These are phyloP conservation scores for Drosophila mettleri DNA, from an alignment of 2,888 invertebrate genomes.

Conservation along the genomic window DNA sequence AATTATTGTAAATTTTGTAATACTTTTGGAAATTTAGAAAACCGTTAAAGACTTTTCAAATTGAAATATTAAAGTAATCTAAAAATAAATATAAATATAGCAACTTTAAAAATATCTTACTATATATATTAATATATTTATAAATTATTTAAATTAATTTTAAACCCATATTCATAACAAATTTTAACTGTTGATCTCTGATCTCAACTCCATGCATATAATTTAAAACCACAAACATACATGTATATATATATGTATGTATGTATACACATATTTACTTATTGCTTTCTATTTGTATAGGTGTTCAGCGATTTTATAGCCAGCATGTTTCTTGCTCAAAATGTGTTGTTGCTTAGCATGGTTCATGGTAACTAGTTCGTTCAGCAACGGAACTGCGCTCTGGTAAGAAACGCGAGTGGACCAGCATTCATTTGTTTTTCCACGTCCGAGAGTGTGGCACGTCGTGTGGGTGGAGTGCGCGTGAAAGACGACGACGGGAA, in stretches of 20 bases:
- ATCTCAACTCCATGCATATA: not conserved
- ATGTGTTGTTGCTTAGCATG: conserved; percentile 11
- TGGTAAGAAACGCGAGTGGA: conserved; percentile 30
- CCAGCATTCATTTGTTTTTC: conserved; percentile 58
- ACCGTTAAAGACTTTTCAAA: not conserved
- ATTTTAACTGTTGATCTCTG: not conserved
- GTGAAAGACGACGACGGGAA: conserved; percentile 66
- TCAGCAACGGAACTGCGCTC: conserved; percentile 40
- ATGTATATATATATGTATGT: not conserved
- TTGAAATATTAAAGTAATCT: not conserved
- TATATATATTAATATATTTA: too few relatives aligned
- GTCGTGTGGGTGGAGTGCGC: conserved; percentile 65
- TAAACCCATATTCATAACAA: not conserved
- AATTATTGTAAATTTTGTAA: not conserved
- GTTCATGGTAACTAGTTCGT: conserved; percentile 40
- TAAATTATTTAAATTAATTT: not conserved
- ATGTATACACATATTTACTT: not conserved
- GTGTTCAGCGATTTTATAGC: not conserved
- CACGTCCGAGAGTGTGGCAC: conserved; percentile 63
- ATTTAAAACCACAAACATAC: not conserved
- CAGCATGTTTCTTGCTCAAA: conserved; percentile 14
- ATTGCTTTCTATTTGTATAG: conserved; percentile 8
- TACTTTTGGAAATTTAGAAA: not conserved
- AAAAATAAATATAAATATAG: not conserved
- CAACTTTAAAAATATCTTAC: too few relatives aligned